Evolutionary conservation across 2,797 vertebrate species (phyloP).

Genomic region (Hypotaenidia okinawae): DNA sequence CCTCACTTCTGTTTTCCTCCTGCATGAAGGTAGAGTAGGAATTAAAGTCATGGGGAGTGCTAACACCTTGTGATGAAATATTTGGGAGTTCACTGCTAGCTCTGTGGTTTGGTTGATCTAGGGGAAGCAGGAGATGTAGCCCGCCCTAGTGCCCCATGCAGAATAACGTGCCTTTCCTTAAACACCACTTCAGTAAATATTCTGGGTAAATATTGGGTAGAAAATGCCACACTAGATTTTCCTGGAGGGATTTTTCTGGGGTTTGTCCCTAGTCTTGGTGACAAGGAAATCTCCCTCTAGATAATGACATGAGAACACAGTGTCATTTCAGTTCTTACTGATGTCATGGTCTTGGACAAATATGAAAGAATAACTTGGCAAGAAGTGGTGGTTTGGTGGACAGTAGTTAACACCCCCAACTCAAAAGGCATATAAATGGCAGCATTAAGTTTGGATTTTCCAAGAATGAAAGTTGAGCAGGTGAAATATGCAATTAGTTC

Average conservation of each 20-base stretch:
- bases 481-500: background rate
- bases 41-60: background rate
- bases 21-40: background rate
- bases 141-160: background rate
- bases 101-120: background rate
- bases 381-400: background rate
- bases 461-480: background rate
- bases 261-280: background rate
- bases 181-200: background rate
- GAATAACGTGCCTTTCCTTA: background rate
- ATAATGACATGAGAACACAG: background rate
- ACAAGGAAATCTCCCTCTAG: background rate
- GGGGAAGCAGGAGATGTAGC: background rate
- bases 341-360: background rate
- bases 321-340: background rate
- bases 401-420: background rate
- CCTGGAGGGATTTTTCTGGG: background rate
- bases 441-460: background rate
- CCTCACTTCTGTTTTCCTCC: constrained; percentile 6
- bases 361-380: background rate
- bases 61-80: background rate
- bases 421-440: background rate
- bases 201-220: background rate
- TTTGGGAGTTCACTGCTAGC: background rate
- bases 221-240: background rate